Evolutionary conservation across 2,888 invertebrate genomes (phyloP), one percentile per base, ranked within the genome.

Genomic region (Epinotia nisella): DNA sequence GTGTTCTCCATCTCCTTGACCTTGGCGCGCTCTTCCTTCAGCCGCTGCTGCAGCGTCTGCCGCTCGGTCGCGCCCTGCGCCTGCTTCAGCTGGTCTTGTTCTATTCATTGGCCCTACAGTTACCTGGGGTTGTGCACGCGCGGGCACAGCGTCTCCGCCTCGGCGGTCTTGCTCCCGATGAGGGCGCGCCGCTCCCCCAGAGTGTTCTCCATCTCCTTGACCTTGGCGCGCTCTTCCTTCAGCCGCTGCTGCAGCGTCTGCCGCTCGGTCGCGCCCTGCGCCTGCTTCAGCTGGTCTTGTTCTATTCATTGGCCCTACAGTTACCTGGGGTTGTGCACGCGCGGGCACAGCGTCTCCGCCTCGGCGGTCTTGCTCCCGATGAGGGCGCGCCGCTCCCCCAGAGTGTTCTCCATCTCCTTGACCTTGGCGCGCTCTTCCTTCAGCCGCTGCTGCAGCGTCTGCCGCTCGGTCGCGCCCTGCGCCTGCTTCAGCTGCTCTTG

Each of bases 281-380:
- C 21, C 2, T 24, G 21, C 21, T 24, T 24, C 21, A 29, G 77
- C 74, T 91, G 88, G 74, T 92, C 90, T 69, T 93, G 92, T 56
- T 88, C 89, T 75, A 94, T 88, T 80, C n/a, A n/a, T n/a, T n/a
- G n/a, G n/a, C n/a, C n/a, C n/a, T n/a, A n/a, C n/a, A n/a, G n/a
- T n/a, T n/a, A n/a, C n/a, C n/a, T n/a, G n/a, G 21, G 13, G 75
- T 75, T 75, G 80, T 90, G 82, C 5, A 95, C 85, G 77, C 95
- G 87, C 0, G 90, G 84, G 41, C 95, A 94, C 15, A 92, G 80
- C 51, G 78, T 82, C 59, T 85, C 82, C 0, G 95, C 95, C 65
- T 91, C 88, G 10, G 80, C 78, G 3, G 87, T 80, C 75, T 90
- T 87, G 76, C 83, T 80, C 0, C 78, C 74, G 5, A 92, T 83